Conservation (phyloP, 1,140 invertebrate species). For the Sitophilus oryzae region DNA sequence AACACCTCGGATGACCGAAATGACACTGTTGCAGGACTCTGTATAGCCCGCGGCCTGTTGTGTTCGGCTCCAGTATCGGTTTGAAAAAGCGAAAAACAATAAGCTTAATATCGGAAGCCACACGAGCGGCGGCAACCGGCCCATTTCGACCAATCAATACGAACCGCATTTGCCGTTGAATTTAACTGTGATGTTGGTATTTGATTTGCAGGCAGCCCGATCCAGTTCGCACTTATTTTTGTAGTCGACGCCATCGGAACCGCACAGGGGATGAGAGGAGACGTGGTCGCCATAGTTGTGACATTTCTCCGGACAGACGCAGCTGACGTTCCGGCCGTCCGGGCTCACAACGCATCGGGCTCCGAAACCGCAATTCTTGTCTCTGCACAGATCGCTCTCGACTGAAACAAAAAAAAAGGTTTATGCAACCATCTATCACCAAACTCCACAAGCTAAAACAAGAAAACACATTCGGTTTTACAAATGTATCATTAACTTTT, state of each 20-base stretch:
- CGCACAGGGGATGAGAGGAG: slow-evolving; percentile 68
- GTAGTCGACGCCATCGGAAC: slow-evolving; percentile 67
- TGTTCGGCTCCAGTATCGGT: neutral
- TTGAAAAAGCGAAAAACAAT: slow-evolving; percentile 4
- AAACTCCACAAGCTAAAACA: too few relatives aligned
- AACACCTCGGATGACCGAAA: too few relatives aligned
- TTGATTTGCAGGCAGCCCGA: slow-evolving; percentile 64
- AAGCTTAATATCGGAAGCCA: neutral
- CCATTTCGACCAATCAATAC: slow-evolving; percentile 39
- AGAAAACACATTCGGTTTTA: too few relatives aligned
- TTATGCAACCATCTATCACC: too few relatives aligned
- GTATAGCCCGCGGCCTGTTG: too few relatives aligned
- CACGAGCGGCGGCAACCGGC: neutral
- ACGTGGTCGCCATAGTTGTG: slow-evolving; percentile 74
- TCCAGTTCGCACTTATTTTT: slow-evolving; percentile 76
- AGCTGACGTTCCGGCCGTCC: slow-evolving; percentile 67
- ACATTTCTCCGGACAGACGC: slow-evolving; percentile 70
- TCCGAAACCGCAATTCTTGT: slow-evolving; percentile 66
- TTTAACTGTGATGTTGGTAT: slow-evolving; percentile 75
- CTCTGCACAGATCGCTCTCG: slow-evolving; percentile 68
- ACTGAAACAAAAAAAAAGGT: slow-evolving; percentile 52
- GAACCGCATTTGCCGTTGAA: slow-evolving; percentile 87
- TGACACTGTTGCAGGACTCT: too few relatives aligned
- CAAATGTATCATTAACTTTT: too few relatives aligned
- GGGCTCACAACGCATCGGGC: slow-evolving; percentile 67